phyloP scores from a whole-genome alignment of 1,140 invertebrate genomes.

The Orussus abietinus region DNA sequence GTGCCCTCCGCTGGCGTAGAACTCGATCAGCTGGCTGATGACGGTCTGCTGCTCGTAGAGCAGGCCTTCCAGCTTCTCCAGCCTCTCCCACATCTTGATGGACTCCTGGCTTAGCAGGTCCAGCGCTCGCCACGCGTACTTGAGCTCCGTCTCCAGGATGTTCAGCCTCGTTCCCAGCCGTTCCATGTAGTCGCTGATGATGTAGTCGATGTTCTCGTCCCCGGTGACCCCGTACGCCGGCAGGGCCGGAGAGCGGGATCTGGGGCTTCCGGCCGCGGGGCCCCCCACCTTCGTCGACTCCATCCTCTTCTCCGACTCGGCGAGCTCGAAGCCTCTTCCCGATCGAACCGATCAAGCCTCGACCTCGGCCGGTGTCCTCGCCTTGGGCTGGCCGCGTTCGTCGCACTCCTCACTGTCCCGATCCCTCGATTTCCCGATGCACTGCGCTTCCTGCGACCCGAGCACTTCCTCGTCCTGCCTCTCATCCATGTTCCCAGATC shows the following conservation, averaged over 20 bases:
- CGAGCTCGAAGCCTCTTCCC: too few species aligned
- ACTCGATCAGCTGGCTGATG: slow-evolving; percentile 82
- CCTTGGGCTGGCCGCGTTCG: too few species aligned
- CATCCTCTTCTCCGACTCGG: slow-evolving; percentile 32
- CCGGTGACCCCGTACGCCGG: slow-evolving; percentile 27
- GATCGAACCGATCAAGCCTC: too few species aligned
- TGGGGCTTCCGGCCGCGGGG: slow-evolving; percentile 25
- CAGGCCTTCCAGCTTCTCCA: slow-evolving; percentile 87
- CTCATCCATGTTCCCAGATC: too few species aligned
- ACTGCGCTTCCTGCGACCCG: too few species aligned
- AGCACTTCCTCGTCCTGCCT: neutral
- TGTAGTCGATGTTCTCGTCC: slow-evolving; percentile 60
- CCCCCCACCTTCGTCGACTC: slow-evolving; percentile 38
- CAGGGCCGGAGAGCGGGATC: slow-evolving; percentile 29
- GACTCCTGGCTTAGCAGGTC: slow-evolving; percentile 89
- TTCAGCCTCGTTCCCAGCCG: slow-evolving; percentile 78
- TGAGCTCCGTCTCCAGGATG: slow-evolving; percentile 83
- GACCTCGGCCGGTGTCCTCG: too few species aligned
- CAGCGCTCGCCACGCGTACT: slow-evolving; percentile 86
- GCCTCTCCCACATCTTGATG: slow-evolving; percentile 88
- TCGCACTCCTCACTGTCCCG: too few species aligned
- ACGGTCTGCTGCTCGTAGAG: slow-evolving; percentile 87
- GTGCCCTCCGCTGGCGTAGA: slow-evolving; percentile 57
- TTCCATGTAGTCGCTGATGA: slow-evolving; percentile 85
- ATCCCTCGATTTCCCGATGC: too few species aligned